Evolutionary conservation across 2,888 invertebrate genomes (phyloP).

Genomic region (Heliconius ethilla): DNA sequence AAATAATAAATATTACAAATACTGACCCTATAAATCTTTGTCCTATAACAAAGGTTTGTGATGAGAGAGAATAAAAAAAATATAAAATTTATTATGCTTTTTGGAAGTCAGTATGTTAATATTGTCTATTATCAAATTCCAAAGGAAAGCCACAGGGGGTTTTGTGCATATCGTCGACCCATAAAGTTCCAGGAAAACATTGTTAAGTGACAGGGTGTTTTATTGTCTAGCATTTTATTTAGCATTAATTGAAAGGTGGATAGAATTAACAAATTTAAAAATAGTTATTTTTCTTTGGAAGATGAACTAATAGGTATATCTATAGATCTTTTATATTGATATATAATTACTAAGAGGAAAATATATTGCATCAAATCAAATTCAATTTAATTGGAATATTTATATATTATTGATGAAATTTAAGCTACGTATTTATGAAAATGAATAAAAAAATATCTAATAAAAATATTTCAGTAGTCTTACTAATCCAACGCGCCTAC

Average conservation of each 20-base stretch:
- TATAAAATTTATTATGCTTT: constrained; percentile 36
- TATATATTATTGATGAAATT: neutral
- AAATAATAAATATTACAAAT: constrained; percentile 13
- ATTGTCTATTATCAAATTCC: constrained; percentile 44
- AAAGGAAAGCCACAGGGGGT: constrained; percentile 42
- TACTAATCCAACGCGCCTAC: constrained; percentile 12
- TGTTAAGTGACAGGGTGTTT: constrained; percentile 39
- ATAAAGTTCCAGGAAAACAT: constrained; percentile 41
- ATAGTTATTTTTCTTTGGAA: neutral
- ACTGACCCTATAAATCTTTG: constrained; percentile 11
- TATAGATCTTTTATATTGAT: neutral
- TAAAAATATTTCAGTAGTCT: neutral
- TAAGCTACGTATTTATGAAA: neutral
- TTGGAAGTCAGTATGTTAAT: constrained; percentile 32
- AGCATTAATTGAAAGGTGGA: constrained; percentile 5
- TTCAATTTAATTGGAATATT: neutral
- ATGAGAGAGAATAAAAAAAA: constrained; percentile 24
- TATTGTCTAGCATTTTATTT: constrained; percentile 32
- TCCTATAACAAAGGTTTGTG: constrained; percentile 15
- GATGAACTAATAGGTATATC: neutral
- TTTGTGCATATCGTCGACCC: constrained; percentile 34
- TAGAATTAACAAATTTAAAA: neutral
- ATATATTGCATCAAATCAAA: neutral
- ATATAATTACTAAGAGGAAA: neutral
- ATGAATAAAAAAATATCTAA: neutral